These are phyloP conservation scores for Drosophila nasuta DNA, from an alignment of 1,140 invertebrate species.

Conservation along the genomic window DNA sequence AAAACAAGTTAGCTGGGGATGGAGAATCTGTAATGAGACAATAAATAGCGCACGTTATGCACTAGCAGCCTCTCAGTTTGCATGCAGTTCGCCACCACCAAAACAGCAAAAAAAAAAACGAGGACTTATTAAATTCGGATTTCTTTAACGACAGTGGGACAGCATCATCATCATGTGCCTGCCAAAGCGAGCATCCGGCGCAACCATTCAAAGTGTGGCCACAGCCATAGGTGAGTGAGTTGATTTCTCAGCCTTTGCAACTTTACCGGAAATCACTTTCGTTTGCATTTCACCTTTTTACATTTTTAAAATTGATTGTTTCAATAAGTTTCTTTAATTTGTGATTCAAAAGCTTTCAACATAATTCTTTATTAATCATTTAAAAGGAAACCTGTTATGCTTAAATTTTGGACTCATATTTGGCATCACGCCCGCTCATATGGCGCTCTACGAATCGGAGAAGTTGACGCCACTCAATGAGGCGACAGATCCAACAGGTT, in stretches of 20 bases:
- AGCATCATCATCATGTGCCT: conserved; percentile 56
- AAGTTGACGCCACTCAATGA: conserved; percentile 53
- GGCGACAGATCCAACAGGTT: conserved; percentile 48
- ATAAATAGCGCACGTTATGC: conserved; percentile 61
- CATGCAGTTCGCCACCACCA: conserved; percentile 34
- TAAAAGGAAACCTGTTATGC: conserved; percentile 68
- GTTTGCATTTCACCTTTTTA: too few species aligned
- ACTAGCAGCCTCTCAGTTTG: conserved; percentile 57
- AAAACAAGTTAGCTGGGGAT: background rate
- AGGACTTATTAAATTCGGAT: background rate
- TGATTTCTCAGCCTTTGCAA: background rate
- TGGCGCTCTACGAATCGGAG: conserved; percentile 65
- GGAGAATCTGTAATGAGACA: conserved; percentile 10
- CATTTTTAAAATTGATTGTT: too few species aligned
- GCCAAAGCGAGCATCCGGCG: conserved; percentile 60
- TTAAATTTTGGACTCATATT: conserved; percentile 78
- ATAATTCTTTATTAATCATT: too few species aligned
- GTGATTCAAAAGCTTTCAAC: too few species aligned
- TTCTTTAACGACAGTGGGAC: background rate
- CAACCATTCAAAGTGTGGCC: conserved; percentile 65
- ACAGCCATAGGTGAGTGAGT: conserved; percentile 59
- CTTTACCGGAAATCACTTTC: too few species aligned
- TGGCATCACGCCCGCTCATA: conserved; percentile 74
- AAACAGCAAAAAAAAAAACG: too few species aligned
- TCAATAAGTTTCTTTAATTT: too few species aligned